Evolutionary conservation across 1,140 invertebrate genomes (phyloP), one percentile per base, ranked within the genome.

Genomic region (Dolichoris vasculosae): DNA sequence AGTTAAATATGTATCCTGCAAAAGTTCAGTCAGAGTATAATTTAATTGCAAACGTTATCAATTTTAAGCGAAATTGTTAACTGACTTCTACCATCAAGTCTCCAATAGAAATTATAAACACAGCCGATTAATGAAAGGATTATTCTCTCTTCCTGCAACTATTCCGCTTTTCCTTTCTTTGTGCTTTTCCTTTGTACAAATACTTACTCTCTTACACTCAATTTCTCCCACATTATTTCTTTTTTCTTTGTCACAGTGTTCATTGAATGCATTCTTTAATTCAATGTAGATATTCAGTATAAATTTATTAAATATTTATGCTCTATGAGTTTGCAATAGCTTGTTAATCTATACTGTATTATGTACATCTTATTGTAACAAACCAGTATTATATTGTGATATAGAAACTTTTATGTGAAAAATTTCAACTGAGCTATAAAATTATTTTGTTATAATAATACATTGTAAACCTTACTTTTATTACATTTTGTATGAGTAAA

Each of bases 11-110:
- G 64, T 32, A 69, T 26, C 6, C 55, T 23, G n/a, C 2, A n/a
- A 76, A 46, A 64, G 8, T 11, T 20, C 69, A 2, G 1, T 67
- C n/a, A 32, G 0, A 43, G 38, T 43, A 43, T 26, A 7, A 77
- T 84, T 71, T 79, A 79, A 84, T 84, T 84, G 83, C 71, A 55
- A 79, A 32, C 43, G 35, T 64, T 84, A 84, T 84, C 64, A 64
- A 79, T 84, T 73, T 67, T 30, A 26, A 17, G 40, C 2, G n/a
- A 48, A 35, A 78, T 79, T 83, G 20, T 84, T 84, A 77, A 84
- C n/a, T 48, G 59, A 43, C n/a, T 83, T 76, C 35, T 26, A 78
- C 8, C 15, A 59, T 3, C 20, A 17, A 59, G 77, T 30, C 43
- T 23, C 30, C 59, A 32, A 35, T 84, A 63, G 17, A 83, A 75